Evolutionary conservation across 2,888 invertebrate genomes (phyloP).

Genomic region (Ptychoptera albimana): DNA sequence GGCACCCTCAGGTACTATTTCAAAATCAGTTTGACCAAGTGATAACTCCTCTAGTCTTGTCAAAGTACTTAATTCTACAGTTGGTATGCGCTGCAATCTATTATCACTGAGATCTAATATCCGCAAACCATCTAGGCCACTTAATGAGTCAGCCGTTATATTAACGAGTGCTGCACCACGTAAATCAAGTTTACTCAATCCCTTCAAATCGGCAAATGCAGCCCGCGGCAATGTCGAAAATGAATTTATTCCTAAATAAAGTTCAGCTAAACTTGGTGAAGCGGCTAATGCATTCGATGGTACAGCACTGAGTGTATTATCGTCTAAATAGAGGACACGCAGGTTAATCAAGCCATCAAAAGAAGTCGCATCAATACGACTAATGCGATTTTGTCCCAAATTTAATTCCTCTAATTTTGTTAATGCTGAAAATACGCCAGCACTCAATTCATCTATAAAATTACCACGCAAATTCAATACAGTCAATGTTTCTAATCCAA

Average conservation of each 20-base stretch:
- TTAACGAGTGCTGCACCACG: slow-evolving; percentile 67
- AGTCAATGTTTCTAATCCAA: slow-evolving; percentile 58
- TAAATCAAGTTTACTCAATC: slow-evolving; percentile 59
- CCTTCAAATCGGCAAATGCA: slow-evolving; percentile 60
- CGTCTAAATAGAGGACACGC: slow-evolving; percentile 66
- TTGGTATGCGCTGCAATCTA: slow-evolving; percentile 56
- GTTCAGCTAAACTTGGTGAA: slow-evolving; percentile 62
- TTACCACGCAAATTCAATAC: slow-evolving; percentile 70
- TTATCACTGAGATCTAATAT: slow-evolving; percentile 69
- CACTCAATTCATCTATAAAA: slow-evolving; percentile 61
- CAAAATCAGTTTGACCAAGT: slow-evolving; percentile 70
- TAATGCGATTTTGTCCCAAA: slow-evolving; percentile 71
- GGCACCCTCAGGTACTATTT: slow-evolving; percentile 49
- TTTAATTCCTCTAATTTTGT: slow-evolving; percentile 70
- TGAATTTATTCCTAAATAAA: slow-evolving; percentile 70
- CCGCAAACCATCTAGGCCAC: slow-evolving; percentile 58
- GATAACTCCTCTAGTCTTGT: slow-evolving; percentile 62
- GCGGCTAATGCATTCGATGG: slow-evolving; percentile 58
- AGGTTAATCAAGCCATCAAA: slow-evolving; percentile 62
- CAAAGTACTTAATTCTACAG: slow-evolving; percentile 52
- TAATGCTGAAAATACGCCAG: slow-evolving; percentile 56
- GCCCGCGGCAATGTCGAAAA: slow-evolving; percentile 61
- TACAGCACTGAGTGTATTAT: slow-evolving; percentile 62
- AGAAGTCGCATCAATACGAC: slow-evolving; percentile 58
- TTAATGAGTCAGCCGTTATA: slow-evolving; percentile 59